These are phyloP conservation scores for Parambassis ranga DNA, from an alignment of 2,797 vertebrate genomes.

Conservation along the genomic window DNA sequence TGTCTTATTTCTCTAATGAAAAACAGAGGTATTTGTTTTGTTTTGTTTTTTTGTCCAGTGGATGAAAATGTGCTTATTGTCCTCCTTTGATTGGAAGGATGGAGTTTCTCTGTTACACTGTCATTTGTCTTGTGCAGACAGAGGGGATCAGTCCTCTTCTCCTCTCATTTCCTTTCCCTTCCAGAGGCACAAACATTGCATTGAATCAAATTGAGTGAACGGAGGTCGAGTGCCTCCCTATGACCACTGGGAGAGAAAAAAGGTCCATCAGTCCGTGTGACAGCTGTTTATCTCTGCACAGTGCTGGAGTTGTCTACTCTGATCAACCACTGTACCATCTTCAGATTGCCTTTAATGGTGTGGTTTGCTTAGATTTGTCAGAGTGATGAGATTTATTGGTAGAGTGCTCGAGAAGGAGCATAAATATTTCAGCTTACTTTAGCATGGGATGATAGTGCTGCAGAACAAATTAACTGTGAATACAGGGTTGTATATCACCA, in stretches of 20 bases:
- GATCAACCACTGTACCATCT: conserved; percentile 68
- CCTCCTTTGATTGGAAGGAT: conserved; percentile 4
- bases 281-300: conserved; percentile 68
- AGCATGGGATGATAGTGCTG: conserved; percentile 37
- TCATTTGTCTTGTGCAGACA: conserved; percentile 27
- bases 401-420: conserved; percentile 54
- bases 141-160: conserved; percentile 31
- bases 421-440: conserved; percentile 54
- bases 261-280: conserved; percentile 60
- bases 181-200: conserved; percentile 49
- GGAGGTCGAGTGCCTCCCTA: conserved; percentile 40
- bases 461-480: conserved; percentile 56
- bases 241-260: conserved; percentile 61
- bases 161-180: conserved; percentile 26
- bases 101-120: not conserved
- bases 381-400: conserved; percentile 56
- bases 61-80: conserved; percentile 13
- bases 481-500: conserved; percentile 29
- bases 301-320: conserved; percentile 43
- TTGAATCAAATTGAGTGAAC: conserved; percentile 61
- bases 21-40: not conserved
- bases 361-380: conserved; percentile 49
- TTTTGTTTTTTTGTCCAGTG: not conserved
- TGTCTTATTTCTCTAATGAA: too few species aligned
- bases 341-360: conserved; percentile 73